A percentile compares a stretch with the other conserved stretches of the same genome.
Evolutionary conservation across 2,888 invertebrate genomes (phyloP).

Genomic region (Proisotoma minuta): DNA sequence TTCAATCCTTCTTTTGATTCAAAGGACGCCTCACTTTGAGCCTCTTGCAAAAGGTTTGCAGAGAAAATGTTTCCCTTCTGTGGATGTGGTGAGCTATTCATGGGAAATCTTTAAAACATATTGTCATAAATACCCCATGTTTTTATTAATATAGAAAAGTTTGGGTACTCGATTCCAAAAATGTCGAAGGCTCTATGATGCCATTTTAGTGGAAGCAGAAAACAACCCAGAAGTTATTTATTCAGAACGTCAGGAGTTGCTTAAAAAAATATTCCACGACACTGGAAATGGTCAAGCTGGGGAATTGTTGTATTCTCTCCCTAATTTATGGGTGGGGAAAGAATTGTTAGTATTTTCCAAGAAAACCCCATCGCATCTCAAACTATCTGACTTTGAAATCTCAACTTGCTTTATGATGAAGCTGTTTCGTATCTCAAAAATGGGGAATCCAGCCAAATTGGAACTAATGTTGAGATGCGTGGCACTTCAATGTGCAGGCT

Average conservation of each 20-base stretch:
- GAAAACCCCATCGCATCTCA: background rate
- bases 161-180: background rate
- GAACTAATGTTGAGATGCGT: background rate
- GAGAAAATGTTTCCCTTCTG: background rate
- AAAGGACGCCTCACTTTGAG: background rate
- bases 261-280: background rate
- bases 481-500: background rate
- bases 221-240: background rate
- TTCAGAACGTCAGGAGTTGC: background rate
- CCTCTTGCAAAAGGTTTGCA: background rate
- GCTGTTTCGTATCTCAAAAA: background rate
- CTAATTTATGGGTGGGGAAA: background rate
- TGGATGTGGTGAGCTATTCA: background rate
- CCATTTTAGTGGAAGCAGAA: background rate
- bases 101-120: background rate
- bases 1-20: background rate
- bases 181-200: background rate
- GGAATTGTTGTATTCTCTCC: background rate
- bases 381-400: background rate
- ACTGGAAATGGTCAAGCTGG: background rate
- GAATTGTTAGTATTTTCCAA: background rate
- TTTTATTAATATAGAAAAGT: background rate
- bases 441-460: background rate
- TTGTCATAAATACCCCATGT: background rate
- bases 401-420: background rate